A percentile compares a stretch with the other conserved stretches of the same genome.
phyloP scores from a whole-genome alignment of 2,113 vertebrate genomes.

The Callopanchax toddi region DNA sequence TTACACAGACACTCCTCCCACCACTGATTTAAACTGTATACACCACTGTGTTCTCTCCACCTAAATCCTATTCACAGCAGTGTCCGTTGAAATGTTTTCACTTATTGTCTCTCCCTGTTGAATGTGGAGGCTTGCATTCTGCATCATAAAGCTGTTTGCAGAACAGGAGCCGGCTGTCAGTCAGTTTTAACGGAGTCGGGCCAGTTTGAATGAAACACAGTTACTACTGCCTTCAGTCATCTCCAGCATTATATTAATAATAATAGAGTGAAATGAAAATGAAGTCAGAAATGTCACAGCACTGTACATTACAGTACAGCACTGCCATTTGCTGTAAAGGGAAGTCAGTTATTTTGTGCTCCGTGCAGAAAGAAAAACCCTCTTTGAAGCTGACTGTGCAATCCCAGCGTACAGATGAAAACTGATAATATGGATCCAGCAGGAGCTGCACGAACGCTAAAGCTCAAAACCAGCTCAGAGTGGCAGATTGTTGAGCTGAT shows the following conservation, averaged over 20 bases:
- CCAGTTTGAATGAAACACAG: not conserved
- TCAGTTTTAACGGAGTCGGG: too few relatives aligned
- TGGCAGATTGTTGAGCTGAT: slow-evolving; percentile 19
- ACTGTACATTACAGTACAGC: not conserved
- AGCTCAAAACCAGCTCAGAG: not conserved
- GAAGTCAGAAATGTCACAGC: slow-evolving; percentile 5
- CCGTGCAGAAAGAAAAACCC: not conserved
- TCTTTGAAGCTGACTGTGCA: not conserved
- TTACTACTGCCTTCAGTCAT: not conserved
- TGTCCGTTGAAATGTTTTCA: too few relatives aligned
- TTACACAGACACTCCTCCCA: too few relatives aligned
- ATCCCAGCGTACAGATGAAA: too few relatives aligned
- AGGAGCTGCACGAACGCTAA: not conserved
- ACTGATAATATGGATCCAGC: not conserved
- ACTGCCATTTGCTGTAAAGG: not conserved
- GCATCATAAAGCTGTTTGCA: not conserved
- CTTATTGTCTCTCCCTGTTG: not conserved
- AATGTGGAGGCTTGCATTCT: not conserved
- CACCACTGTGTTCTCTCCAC: too few relatives aligned
- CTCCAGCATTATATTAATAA: not conserved
- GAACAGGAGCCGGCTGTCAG: not conserved
- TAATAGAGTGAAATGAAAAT: not conserved
- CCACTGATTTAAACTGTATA: too few relatives aligned
- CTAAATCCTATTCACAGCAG: too few relatives aligned
- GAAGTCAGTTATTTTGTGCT: not conserved